Conservation (phyloP, 2,888 invertebrate species). For the Hirtodrosophila duncani region DNA sequence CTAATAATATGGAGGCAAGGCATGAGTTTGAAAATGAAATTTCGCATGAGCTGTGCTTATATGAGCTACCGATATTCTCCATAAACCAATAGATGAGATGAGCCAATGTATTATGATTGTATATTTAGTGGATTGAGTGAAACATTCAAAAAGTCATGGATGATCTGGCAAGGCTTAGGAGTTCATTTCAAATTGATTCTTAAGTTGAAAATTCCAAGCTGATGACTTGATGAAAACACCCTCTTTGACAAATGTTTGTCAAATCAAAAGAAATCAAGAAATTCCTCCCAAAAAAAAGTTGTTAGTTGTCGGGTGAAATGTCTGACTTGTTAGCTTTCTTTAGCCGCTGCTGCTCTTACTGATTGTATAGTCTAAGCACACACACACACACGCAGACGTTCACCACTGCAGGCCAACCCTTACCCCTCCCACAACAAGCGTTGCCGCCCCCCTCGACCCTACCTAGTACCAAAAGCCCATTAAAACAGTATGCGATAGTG, state of each 20-base stretch:
- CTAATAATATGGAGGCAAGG: no score
- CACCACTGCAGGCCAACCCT: conserved; percentile 16
- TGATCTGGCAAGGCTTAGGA: no score
- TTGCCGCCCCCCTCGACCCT: neutral
- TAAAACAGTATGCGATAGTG: conserved; percentile 52
- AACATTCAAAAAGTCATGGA: no score
- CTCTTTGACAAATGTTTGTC: neutral
- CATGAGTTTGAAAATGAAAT: no score
- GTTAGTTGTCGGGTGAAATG: conserved; percentile 57
- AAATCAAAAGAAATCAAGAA: conserved; percentile 4
- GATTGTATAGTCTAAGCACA: conserved; percentile 66
- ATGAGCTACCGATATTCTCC: no score
- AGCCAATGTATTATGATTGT: no score
- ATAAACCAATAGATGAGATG: no score
- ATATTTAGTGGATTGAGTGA: no score
- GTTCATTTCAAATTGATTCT: no score
- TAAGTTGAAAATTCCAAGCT: no score
- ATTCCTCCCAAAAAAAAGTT: conserved; percentile 53
- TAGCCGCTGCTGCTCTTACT: conserved; percentile 30
- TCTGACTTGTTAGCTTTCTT: conserved; percentile 38
- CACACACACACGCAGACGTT: conserved; percentile 21
- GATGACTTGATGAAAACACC: no score
- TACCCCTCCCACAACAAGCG: neutral
- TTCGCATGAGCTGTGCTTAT: no score
- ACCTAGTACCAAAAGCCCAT: conserved; percentile 4